phyloP scores from a whole-genome alignment of 2,888 invertebrate genomes.

The Drosophila incognita region DNA sequence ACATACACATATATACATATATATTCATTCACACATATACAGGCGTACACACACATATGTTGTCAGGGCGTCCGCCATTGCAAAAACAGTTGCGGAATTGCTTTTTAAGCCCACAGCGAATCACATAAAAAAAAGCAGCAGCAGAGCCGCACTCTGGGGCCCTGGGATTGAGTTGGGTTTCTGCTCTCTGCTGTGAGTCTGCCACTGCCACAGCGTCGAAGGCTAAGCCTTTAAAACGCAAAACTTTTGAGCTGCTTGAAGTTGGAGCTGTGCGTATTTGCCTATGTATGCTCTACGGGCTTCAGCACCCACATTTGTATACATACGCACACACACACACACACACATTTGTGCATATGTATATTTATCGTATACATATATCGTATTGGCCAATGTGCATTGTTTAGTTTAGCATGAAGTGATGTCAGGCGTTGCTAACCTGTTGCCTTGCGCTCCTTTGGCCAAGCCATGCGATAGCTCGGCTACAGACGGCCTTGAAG shows the following conservation, averaged over 20 bases:
- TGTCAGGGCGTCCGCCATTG: slow-evolving; percentile 55
- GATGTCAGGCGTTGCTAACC: slow-evolving; percentile 32
- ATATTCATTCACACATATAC: slow-evolving; percentile 7
- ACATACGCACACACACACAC: background rate
- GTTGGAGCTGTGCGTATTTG: slow-evolving; percentile 74
- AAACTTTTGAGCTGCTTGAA: slow-evolving; percentile 77
- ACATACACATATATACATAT: slow-evolving; percentile 20
- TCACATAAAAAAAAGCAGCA: slow-evolving; percentile 69
- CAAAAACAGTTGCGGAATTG: slow-evolving; percentile 79
- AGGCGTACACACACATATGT: slow-evolving; percentile 36
- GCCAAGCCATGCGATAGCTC: slow-evolving; percentile 21
- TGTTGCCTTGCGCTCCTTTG: slow-evolving; percentile 39
- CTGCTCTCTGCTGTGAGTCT: slow-evolving; percentile 29
- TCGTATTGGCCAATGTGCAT: slow-evolving; percentile 46
- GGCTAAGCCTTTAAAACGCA: slow-evolving; percentile 77
- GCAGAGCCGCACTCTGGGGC: slow-evolving; percentile 68
- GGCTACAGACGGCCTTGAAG: slow-evolving; percentile 57
- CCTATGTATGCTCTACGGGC: slow-evolving; percentile 50
- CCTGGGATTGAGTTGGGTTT: slow-evolving; percentile 56
- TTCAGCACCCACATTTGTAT: slow-evolving; percentile 5
- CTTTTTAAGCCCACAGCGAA: slow-evolving; percentile 78
- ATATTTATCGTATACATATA: slow-evolving; percentile 25
- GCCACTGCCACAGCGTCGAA: slow-evolving; percentile 34
- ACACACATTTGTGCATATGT: background rate
- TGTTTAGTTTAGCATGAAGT: slow-evolving; percentile 26